Percentiles rank a stretch among this genome's conserved stretches.
Conservation (phyloP, 2,888 invertebrate genomes). For the Cabera pusaria region DNA sequence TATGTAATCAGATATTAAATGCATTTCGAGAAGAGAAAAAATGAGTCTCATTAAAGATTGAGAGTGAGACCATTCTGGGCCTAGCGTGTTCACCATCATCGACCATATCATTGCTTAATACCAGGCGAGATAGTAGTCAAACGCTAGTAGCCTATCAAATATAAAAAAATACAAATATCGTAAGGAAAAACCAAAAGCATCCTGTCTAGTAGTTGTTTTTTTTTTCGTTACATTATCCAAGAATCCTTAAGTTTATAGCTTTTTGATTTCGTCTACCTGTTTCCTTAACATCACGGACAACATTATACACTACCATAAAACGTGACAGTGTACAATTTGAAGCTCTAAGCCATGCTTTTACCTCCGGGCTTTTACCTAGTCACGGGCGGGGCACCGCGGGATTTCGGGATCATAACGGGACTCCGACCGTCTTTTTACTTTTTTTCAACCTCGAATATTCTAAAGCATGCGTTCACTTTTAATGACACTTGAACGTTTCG, state of each 20-base stretch:
- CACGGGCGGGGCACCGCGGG: slow-evolving; percentile 46
- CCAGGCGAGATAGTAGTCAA: no score
- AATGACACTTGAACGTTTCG: slow-evolving; percentile 51
- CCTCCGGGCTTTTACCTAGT: slow-evolving; percentile 31
- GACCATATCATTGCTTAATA: no score
- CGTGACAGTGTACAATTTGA: slow-evolving; percentile 32
- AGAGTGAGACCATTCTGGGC: no score
- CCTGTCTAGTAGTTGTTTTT: no score
- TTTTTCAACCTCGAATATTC: slow-evolving; percentile 57
- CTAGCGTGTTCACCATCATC: no score
- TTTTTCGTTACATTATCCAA: background rate
- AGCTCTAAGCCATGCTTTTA: no score
- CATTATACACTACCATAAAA: slow-evolving; percentile 18
- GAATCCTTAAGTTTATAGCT: background rate
- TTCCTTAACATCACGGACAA: slow-evolving; percentile 5
- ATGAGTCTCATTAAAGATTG: no score
- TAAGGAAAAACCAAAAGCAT: no score
- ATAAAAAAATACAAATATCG: no score
- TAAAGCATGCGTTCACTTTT: slow-evolving; percentile 75
- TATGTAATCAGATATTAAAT: no score
- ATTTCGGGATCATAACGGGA: slow-evolving; percentile 73
- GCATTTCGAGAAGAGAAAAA: no score
- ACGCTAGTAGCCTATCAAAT: no score
- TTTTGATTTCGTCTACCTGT: background rate
- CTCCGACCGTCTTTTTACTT: slow-evolving; percentile 66